Evolutionary conservation across 2,113 vertebrate species (phyloP).

Genomic region (Microtus richardsoni): DNA sequence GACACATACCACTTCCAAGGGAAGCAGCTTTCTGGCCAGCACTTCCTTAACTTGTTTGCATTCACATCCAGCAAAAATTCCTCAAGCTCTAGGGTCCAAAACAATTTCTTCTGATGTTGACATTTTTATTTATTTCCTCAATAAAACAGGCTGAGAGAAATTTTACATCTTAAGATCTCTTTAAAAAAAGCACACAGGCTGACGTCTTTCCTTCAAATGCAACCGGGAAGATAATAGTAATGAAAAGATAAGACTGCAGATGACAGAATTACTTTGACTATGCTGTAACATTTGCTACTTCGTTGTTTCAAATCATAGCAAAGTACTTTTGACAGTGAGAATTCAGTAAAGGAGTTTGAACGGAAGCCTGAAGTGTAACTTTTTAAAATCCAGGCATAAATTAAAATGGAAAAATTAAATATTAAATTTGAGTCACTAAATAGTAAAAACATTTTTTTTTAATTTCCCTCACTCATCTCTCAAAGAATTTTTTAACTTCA

Average conservation of each 20-base stretch:
- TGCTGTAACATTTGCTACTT: neutral
- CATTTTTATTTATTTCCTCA: constrained; percentile 10
- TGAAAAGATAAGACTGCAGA: neutral
- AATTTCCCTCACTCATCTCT: constrained; percentile 5
- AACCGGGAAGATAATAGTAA: neutral
- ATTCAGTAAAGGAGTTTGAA: constrained; percentile 23
- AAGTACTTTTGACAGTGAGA: neutral
- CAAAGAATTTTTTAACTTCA: constrained; percentile 21
- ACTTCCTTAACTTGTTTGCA: constrained; percentile 13
- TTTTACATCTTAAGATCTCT: neutral
- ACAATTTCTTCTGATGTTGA: constrained; percentile 24
- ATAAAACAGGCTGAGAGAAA: constrained; percentile 41
- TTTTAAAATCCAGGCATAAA: neutral
- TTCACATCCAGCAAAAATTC: neutral
- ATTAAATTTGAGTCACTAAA: constrained; percentile 9
- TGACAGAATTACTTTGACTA: neutral
- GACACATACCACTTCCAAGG: neutral
- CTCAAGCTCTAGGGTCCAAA: neutral
- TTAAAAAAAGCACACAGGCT: constrained; percentile 48
- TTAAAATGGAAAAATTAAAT: constrained; percentile 53
- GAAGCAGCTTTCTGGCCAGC: neutral
- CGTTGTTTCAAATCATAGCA: neutral
- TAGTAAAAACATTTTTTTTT: constrained; percentile 31
- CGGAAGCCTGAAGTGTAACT: neutral
- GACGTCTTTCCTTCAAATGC: neutral